Evolutionary conservation across 2,797 vertebrate species (phyloP), one percentile per base, ranked within the genome.

Genomic region (Manis crassicaudata): DNA sequence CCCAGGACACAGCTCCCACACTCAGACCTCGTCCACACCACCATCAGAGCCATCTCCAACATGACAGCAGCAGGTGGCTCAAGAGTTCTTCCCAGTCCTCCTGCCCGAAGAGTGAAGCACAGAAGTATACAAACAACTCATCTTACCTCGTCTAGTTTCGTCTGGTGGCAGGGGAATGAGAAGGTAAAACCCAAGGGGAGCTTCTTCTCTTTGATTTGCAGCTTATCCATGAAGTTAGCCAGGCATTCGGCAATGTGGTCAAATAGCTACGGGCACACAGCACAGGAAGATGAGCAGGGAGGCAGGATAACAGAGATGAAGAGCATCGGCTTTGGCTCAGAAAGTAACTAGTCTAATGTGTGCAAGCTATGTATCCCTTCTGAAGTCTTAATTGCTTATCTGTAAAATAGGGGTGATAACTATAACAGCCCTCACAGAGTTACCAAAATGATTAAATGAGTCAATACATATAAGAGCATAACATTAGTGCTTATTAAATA

Each of bases 161-260:
- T 99, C 98, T 99, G 99, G 90, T 98, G 98, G 75, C 99, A 99
- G 0, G 99, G 99, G 93, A 99, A 99, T 0, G 99, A 99, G 98
- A 99, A 99, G 37, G 99, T 99, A 96, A 99, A 99, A 10, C 99
- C 99, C 7, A 99, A 98, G 0, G 99, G 99, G 12, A 99, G 99
- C 92, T 99, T 99, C 98, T 99, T 99, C 68, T 99, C 98, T 95
- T 99, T 99, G 88, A 99, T 99, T 4, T 99, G 98, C 96, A 99
- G 98, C 95, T 99, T 99, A 6, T 99, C 99, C 99, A 99, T 70
- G 98, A 99, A 99, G 97, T 99, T 98, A 76, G 99, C 99, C 98
- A 99, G 97, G 95, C 99, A 99, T 68, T 99, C 99, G 0, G 99
- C 99, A 2, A 99, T 99, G 98, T 99, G 99, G 97, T 99, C 99